Evolutionary conservation across 2,797 vertebrate species (phyloP), one percentile per base, ranked within the genome.

Genomic region (Enteromius anoplus): DNA sequence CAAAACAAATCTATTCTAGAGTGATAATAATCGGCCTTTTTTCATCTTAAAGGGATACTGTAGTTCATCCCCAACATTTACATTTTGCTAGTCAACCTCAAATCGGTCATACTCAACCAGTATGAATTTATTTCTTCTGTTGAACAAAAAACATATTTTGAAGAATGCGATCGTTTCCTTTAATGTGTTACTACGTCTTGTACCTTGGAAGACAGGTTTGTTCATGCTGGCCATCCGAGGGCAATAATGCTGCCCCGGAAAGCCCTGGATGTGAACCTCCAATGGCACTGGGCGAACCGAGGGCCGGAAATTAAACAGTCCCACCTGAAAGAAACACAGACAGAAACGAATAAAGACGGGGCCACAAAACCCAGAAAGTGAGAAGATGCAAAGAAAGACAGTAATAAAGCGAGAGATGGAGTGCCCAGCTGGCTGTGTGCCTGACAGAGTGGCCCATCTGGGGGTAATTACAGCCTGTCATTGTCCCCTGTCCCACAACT

Each of bases 181-280:
- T 21, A 68, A 14, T 4, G 17, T 9, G 14, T 45, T 21, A 37
- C 17, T 42, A 58, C 21, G n/a, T 40, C 37, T 51, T 58, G 47
- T 92, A 99, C 98, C 98, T 92, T 99, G 98, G 89, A 99, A 99
- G 15, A 96, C 93, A 80, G 98, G 97, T 88, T 99, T 99, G 93
- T 99, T 99, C 98, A 99, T 99, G 91, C 95, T 98, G 88, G 98
- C 98, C 98, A 99, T 99, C 83, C 97, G 97, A 87, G 97, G 97
- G 92, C 98, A 99, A 91, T 99, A 99, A 89, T 99, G 97, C 84
- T 99, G 98, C 15, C 98, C 98, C 3, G 98, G 98, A 91, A 99
- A 99, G 62, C 98, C 98, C 0, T 98, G 96, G 89, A 99, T 99
- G 90, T 99, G 98, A 81, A 99, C 97, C 90, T 99, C 98, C 86